Evolutionary conservation across 2,797 vertebrate species (phyloP).

Genomic region (Eutrigla gurnardus): DNA sequence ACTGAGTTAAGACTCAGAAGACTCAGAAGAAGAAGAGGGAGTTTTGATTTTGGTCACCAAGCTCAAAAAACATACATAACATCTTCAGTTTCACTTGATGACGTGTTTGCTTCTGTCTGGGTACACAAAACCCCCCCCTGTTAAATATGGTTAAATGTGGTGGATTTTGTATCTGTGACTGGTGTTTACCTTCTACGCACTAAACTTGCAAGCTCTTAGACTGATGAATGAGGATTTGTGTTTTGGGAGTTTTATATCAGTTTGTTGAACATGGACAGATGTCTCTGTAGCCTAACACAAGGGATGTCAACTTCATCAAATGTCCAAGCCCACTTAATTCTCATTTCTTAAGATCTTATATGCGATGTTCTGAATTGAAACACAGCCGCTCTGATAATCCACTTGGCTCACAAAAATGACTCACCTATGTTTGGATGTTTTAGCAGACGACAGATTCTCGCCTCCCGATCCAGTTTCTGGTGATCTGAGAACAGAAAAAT

Average conservation of each 20-base stretch:
- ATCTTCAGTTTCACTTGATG: too few species aligned
- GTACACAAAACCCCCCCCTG: too few species aligned
- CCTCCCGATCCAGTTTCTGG: conserved; percentile 98
- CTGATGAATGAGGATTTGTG: too few species aligned
- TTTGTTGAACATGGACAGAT: not conserved
- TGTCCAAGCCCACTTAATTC: not conserved
- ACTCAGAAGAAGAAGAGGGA: not conserved
- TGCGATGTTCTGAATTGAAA: not conserved
- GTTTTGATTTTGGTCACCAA: not conserved
- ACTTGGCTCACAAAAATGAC: conserved; percentile 51
- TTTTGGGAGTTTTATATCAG: too few species aligned
- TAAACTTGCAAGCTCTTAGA: too few species aligned
- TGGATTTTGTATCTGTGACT: too few species aligned
- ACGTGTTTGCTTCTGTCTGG: too few species aligned
- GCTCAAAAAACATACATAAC: too few species aligned
- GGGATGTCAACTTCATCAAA: not conserved
- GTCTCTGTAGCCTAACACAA: too few species aligned
- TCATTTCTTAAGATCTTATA: not conserved
- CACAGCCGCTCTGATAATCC: not conserved
- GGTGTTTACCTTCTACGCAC: too few species aligned
- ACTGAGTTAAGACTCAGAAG: conserved; percentile 10
- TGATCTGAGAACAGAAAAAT: conserved; percentile 87
- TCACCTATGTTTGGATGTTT: conserved; percentile 99
- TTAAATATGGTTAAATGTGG: too few species aligned
- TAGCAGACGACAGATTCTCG: conserved; percentile 96